These are phyloP conservation scores for Tenthredo distinguenda DNA, from an alignment of 2,888 invertebrate genomes.

Conservation along the genomic window DNA sequence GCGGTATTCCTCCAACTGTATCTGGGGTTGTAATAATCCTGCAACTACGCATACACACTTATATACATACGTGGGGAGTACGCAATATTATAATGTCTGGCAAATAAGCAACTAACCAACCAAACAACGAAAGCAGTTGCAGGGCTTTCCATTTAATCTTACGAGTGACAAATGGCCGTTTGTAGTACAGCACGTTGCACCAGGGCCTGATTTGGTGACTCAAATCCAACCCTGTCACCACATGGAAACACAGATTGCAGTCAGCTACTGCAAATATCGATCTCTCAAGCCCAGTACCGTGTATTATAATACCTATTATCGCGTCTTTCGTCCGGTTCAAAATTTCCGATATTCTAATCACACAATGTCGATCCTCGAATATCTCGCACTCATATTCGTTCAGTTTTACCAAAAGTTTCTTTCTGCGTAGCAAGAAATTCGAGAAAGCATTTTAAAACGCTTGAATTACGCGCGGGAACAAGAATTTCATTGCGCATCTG, in stretches of 20 bases:
- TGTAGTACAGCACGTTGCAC: not conserved
- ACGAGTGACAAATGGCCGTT: constrained; percentile 74
- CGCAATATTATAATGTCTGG: not conserved
- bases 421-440: not conserved
- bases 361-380: too few species aligned
- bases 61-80: not conserved
- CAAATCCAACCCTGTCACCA: constrained; percentile 74
- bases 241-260: constrained; percentile 72
- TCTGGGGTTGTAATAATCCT: not conserved
- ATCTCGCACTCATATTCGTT: too few species aligned
- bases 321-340: too few species aligned
- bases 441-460: not conserved
- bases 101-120: not conserved
- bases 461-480: not conserved
- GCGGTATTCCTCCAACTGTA: not conserved
- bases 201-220: constrained; percentile 73
- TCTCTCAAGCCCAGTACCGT: constrained; percentile 15
- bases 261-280: constrained; percentile 61
- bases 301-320: too few species aligned
- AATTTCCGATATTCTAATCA: too few species aligned
- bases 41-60: not conserved
- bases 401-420: too few species aligned
- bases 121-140: constrained; percentile 61
- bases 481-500: not conserved
- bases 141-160: constrained; percentile 74